Evolutionary conservation across 1,140 invertebrate species (phyloP).

Genomic region (Cotesia chilonis): DNA sequence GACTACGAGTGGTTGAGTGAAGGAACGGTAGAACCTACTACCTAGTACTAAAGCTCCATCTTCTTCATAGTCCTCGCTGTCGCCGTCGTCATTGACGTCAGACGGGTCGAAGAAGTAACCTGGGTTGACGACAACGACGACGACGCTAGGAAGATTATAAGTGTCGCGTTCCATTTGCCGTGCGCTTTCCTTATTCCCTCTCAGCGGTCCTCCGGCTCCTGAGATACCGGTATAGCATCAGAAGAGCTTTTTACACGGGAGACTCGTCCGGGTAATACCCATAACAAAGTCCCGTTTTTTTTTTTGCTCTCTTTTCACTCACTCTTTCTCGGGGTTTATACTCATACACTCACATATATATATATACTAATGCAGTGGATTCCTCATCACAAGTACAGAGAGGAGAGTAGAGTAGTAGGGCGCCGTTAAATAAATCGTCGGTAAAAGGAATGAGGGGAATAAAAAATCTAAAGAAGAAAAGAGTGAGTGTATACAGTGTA

Average conservation of each 20-base stretch:
- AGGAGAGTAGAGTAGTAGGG: neutral
- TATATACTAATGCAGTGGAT: too few species aligned
- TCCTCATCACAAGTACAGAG: too few species aligned
- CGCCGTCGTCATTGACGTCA: conserved; percentile 22
- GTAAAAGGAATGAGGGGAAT: conserved; percentile 34
- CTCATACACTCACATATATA: conserved; percentile 21
- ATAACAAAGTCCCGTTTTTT: conserved; percentile 44
- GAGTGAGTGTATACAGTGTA: neutral
- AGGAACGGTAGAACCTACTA: neutral
- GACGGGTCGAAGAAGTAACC: conserved; percentile 33
- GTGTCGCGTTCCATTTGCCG: conserved; percentile 52
- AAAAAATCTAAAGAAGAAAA: neutral
- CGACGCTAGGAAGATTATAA: conserved; percentile 49
- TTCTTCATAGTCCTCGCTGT: neutral
- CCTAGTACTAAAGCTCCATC: neutral
- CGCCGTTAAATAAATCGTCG: conserved; percentile 50
- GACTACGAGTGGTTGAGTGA: conserved; percentile 25
- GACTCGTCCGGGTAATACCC: conserved; percentile 46
- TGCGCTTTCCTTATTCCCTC: conserved; percentile 30
- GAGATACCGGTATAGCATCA: neutral
- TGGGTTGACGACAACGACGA: conserved; percentile 18
- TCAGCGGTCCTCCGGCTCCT: conserved; percentile 20
- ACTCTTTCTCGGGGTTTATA: neutral
- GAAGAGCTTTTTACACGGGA: conserved; percentile 45
- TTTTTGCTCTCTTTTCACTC: conserved; percentile 9